These are phyloP conservation scores for Anolis apletophallus DNA, from an alignment of 2,797 vertebrate species.

Conservation along the genomic window DNA sequence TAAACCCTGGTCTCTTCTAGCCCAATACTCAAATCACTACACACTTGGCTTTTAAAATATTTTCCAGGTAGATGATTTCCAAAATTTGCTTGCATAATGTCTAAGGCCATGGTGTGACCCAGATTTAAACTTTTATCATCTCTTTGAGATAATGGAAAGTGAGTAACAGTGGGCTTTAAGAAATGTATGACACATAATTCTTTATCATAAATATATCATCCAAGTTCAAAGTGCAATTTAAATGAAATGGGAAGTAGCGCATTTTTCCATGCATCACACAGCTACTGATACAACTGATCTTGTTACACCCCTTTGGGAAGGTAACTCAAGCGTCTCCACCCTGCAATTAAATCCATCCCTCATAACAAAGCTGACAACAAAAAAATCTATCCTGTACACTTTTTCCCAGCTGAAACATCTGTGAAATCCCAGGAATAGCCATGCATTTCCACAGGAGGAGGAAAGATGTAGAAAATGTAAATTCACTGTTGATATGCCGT, in stretches of 20 bases:
- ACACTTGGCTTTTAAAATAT: too few species aligned
- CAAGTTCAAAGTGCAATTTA: neutral
- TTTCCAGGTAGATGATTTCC: neutral
- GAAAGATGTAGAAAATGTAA: neutral
- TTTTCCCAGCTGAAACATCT: neutral
- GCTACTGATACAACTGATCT: conserved; percentile 16
- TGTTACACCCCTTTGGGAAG: conserved; percentile 4
- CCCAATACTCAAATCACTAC: too few species aligned
- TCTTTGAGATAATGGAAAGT: neutral
- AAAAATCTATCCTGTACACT: neutral
- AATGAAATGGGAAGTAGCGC: neutral
- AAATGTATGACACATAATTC: neutral
- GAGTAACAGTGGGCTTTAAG: neutral
- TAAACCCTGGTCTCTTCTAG: too few species aligned
- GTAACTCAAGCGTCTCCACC: conserved; percentile 19
- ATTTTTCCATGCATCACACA: neutral
- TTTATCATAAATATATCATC: neutral
- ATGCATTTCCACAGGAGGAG: neutral
- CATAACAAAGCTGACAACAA: conserved; percentile 1
- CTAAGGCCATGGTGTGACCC: too few species aligned
- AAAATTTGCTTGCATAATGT: neutral
- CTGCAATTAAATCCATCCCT: conserved; percentile 18
- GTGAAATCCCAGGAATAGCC: neutral
- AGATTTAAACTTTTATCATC: neutral
- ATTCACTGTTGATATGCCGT: neutral